Evolutionary conservation across 2,888 invertebrate species (phyloP).

Genomic region (Elmis aenea): DNA sequence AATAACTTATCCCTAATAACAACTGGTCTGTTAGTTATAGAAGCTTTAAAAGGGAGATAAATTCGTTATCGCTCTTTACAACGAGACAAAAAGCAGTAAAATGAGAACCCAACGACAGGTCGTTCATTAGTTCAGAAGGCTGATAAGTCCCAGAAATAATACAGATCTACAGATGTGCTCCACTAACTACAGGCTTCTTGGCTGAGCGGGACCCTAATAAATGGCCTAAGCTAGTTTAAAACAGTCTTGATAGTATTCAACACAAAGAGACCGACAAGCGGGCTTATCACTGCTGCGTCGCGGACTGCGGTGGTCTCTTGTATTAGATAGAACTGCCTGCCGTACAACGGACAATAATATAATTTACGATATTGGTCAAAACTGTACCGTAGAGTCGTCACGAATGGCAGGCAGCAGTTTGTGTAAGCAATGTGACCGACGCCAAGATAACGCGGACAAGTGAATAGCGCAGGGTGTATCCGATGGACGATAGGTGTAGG

Average conservation of each 20-base stretch:
- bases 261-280: slow-evolving; percentile 4
- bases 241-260: slow-evolving; percentile 24
- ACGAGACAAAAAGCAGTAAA: slow-evolving; percentile 24
- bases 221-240: slow-evolving; percentile 24
- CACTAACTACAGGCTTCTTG: slow-evolving; percentile 7
- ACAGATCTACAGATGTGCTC: slow-evolving; percentile 21
- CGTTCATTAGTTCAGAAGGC: slow-evolving; percentile 27
- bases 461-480: slow-evolving; percentile 29
- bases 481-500: slow-evolving; percentile 38
- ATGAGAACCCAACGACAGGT: slow-evolving; percentile 26
- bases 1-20: too few relatives aligned
- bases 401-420: slow-evolving; percentile 1
- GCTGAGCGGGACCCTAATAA: slow-evolving; percentile 15
- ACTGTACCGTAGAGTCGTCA: too few relatives aligned
- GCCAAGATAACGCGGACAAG: slow-evolving; percentile 33
- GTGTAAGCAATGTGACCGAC: slow-evolving; percentile 28
- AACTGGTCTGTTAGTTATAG: not conserved
- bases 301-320: too few relatives aligned
- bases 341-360: too few relatives aligned
- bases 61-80: slow-evolving; percentile 23
- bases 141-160: slow-evolving; percentile 26
- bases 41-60: slow-evolving; percentile 22
- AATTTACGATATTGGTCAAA: too few relatives aligned
- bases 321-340: too few relatives aligned
- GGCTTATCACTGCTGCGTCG: too few relatives aligned